phyloP scores from a whole-genome alignment of 2,888 invertebrate genomes.

The Hydropsyche betteni region DNA sequence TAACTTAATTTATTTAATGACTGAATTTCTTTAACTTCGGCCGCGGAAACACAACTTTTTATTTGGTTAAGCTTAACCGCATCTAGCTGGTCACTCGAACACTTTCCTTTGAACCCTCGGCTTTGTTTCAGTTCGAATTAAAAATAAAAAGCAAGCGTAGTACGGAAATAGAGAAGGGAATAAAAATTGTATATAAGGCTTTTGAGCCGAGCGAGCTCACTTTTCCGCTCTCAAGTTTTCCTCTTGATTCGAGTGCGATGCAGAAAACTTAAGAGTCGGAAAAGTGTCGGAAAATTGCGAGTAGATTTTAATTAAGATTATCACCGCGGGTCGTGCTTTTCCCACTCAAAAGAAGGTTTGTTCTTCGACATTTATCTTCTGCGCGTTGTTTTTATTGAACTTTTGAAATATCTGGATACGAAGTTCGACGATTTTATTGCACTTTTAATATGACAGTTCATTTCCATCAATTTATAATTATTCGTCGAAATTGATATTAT shows the following conservation, averaged over 20 bases:
- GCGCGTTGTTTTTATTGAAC: slow-evolving; percentile 2
- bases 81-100: slow-evolving; percentile 42
- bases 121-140: slow-evolving; percentile 23
- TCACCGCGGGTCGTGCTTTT: slow-evolving; percentile 17
- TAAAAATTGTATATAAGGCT: background rate
- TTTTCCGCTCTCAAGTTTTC: slow-evolving; percentile 4
- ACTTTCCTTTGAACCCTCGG: slow-evolving; percentile 30
- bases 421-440: too few relatives aligned
- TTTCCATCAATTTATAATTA: too few relatives aligned
- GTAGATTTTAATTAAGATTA: slow-evolving; percentile 40
- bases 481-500: too few relatives aligned
- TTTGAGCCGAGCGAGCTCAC: background rate
- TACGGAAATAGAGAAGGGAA: slow-evolving; percentile 1
- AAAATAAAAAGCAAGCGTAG: slow-evolving; percentile 11
- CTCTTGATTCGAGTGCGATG: slow-evolving; percentile 17
- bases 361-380: slow-evolving; percentile 3
- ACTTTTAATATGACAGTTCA: background rate
- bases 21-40: slow-evolving; percentile 50
- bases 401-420: background rate
- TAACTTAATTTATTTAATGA: slow-evolving; percentile 50
- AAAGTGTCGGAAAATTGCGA: slow-evolving; percentile 34
- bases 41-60: slow-evolving; percentile 46
- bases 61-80: slow-evolving; percentile 48
- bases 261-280: slow-evolving; percentile 25
- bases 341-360: slow-evolving; percentile 8